Conservation (phyloP, 2,113 vertebrate genomes). For the Plectropomus leopardus region DNA sequence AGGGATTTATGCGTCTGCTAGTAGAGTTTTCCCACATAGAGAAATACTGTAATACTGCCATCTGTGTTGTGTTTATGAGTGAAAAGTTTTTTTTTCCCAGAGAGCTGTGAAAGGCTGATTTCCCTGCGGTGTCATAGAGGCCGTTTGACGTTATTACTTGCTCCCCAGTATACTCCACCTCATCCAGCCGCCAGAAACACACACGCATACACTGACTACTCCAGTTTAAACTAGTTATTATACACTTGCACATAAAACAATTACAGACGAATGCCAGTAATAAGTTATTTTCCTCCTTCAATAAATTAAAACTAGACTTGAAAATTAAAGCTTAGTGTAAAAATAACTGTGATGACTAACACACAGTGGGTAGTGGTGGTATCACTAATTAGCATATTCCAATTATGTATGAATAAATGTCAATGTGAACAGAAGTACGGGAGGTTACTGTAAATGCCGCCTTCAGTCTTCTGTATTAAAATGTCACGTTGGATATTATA, state of each 20-base stretch:
- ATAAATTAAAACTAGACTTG: constrained; percentile 4
- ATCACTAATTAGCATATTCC: not conserved
- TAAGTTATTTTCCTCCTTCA: not conserved
- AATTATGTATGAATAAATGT: constrained; percentile 3
- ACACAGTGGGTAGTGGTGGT: not conserved
- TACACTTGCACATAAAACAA: constrained; percentile 20
- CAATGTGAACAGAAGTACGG: not conserved
- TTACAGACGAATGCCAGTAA: constrained; percentile 29
- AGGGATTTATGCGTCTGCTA: not conserved
- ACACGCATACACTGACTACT: not conserved
- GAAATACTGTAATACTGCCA: not conserved
- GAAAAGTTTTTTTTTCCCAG: constrained; percentile 12
- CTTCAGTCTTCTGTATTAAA: not conserved
- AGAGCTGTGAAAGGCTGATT: constrained; percentile 61
- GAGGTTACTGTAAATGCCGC: constrained; percentile 1
- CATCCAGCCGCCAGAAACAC: not conserved
- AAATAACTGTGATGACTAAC: constrained; percentile 7
- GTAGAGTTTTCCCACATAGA: constrained; percentile 5
- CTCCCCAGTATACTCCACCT: not conserved
- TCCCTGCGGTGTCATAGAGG: constrained; percentile 62
- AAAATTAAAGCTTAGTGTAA: constrained; percentile 10
- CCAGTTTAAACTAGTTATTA: constrained; percentile 26
- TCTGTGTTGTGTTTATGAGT: constrained; percentile 48
- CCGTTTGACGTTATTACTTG: constrained; percentile 43
- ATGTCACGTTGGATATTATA: not conserved